These are phyloP conservation scores for Neosilurus mollespiculum DNA, from an alignment of 2,797 vertebrate species.

Conservation along the genomic window DNA sequence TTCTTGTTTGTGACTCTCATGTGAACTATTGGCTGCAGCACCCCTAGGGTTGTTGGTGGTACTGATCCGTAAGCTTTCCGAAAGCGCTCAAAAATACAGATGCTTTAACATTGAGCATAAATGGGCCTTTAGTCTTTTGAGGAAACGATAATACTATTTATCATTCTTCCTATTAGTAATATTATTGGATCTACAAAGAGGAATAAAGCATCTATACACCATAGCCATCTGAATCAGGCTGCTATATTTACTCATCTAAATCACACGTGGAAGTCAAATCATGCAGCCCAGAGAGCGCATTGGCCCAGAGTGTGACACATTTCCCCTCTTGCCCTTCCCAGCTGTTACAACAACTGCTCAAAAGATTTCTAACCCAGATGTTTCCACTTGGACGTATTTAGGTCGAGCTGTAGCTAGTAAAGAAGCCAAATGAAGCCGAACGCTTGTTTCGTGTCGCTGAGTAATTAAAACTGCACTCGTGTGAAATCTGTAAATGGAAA, in stretches of 20 bases:
- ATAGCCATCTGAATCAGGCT: conserved; percentile 39
- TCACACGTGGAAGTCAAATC: conserved; percentile 35
- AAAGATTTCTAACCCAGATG: conserved; percentile 50
- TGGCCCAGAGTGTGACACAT: conserved; percentile 19
- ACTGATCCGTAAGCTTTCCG: too few relatives aligned
- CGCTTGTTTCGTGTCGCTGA: conserved; percentile 25
- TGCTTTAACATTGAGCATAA: too few relatives aligned
- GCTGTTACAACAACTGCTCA: conserved; percentile 27
- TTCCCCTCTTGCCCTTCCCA: conserved; percentile 14
- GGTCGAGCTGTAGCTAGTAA: conserved; percentile 35
- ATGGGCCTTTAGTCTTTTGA: too few relatives aligned
- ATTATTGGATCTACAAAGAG: not conserved
- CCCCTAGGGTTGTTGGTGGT: too few relatives aligned
- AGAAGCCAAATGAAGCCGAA: conserved; percentile 15
- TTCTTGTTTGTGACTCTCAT: too few relatives aligned
- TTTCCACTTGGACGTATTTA: conserved; percentile 51
- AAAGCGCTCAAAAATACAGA: too few relatives aligned
- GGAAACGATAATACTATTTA: not conserved
- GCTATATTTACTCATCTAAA: conserved; percentile 46
- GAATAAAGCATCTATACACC: not conserved
- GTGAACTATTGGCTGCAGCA: too few relatives aligned
- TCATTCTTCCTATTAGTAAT: too few relatives aligned
- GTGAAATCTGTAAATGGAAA: conserved; percentile 29
- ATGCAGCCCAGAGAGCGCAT: conserved; percentile 7
- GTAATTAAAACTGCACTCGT: conserved; percentile 46